Evolutionary conservation across 2,888 invertebrate genomes (phyloP).

Genomic region (Eupithecia tripunctaria): DNA sequence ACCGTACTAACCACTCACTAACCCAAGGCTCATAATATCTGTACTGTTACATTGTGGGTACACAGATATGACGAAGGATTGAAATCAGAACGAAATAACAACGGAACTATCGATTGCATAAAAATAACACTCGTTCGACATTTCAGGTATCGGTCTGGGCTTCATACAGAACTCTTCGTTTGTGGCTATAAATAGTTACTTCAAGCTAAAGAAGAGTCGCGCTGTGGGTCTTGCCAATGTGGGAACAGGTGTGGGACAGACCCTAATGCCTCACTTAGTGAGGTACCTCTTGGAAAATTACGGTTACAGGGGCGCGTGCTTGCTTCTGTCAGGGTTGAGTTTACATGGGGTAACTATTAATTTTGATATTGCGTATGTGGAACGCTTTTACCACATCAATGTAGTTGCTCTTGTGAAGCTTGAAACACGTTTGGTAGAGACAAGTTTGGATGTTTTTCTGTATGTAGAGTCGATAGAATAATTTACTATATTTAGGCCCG

Average conservation of each 20-base stretch:
- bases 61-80: too few species aligned
- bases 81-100: background rate
- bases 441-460: background rate
- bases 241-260: slow-evolving; percentile 90
- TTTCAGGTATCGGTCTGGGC: slow-evolving; percentile 87
- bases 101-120: background rate
- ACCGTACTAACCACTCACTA: too few species aligned
- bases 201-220: slow-evolving; percentile 86
- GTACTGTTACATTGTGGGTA: background rate
- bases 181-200: slow-evolving; percentile 89
- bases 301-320: slow-evolving; percentile 86
- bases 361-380: slow-evolving; percentile 34
- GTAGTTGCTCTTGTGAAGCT: slow-evolving; percentile 1
- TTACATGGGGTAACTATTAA: slow-evolving; percentile 85
- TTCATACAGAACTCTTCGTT: slow-evolving; percentile 89
- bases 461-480: background rate
- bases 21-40: too few species aligned
- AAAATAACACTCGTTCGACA: background rate
- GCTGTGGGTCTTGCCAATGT: slow-evolving; percentile 91
- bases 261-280: slow-evolving; percentile 89
- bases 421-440: background rate
- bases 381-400: slow-evolving; percentile 4
- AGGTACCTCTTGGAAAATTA: slow-evolving; percentile 86
- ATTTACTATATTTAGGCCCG: too few species aligned
- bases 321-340: slow-evolving; percentile 86